phyloP scores from a whole-genome alignment of 2,888 invertebrate genomes.

The Conops quadrifasciatus region DNA sequence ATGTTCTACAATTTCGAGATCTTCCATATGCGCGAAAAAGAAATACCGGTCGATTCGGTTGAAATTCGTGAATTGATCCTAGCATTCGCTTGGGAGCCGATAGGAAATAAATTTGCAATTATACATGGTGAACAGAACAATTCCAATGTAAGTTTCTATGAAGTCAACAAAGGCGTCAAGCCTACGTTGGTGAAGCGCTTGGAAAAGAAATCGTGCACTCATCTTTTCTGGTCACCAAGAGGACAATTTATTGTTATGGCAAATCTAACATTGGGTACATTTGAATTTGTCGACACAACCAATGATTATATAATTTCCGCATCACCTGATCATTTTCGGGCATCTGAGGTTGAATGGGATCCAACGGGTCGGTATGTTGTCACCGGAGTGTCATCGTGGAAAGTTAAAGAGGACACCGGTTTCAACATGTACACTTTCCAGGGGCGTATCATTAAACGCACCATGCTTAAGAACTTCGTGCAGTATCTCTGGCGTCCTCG shows the following conservation, averaged over 20 bases:
- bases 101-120: slow-evolving; percentile 94
- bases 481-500: slow-evolving; percentile 97
- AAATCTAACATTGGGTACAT: slow-evolving; percentile 85
- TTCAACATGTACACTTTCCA: slow-evolving; percentile 99
- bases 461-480: slow-evolving; percentile 91
- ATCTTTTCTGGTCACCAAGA: slow-evolving; percentile 94
- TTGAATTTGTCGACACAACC: slow-evolving; percentile 94
- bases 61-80: slow-evolving; percentile 93
- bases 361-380: slow-evolving; percentile 98
- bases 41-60: slow-evolving; percentile 96
- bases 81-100: slow-evolving; percentile 98
- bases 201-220: slow-evolving; percentile 89
- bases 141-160: slow-evolving; percentile 91
- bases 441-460: slow-evolving; percentile 76
- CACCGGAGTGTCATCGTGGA: slow-evolving; percentile 94
- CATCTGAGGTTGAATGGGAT: slow-evolving; percentile 98
- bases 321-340: slow-evolving; percentile 90
- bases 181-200: slow-evolving; percentile 87
- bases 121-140: slow-evolving; percentile 88
- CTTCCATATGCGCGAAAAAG: slow-evolving; percentile 97
- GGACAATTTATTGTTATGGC: slow-evolving; percentile 96
- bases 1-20: slow-evolving; percentile 99
- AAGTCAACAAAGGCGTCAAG: slow-evolving; percentile 88
- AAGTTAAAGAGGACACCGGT: slow-evolving; percentile 90
- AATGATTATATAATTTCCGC: slow-evolving; percentile 96